These are phyloP conservation scores for Lasioglossum pauxillum DNA, from an alignment of 2,888 invertebrate genomes.

Conservation along the genomic window DNA sequence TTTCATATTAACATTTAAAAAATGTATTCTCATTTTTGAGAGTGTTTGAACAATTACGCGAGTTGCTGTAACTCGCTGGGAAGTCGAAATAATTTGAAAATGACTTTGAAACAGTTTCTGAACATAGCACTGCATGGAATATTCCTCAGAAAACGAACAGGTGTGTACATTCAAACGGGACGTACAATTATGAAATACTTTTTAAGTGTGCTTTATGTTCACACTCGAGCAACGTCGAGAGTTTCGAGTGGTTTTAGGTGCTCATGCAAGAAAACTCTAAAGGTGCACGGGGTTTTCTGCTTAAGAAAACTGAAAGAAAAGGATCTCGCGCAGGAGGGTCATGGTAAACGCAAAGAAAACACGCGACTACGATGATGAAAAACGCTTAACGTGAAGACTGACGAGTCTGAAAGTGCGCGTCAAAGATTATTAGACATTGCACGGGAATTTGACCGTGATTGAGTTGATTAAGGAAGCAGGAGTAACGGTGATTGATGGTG, in stretches of 20 bases:
- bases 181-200: constrained; percentile 18
- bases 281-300: neutral
- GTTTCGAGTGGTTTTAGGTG: constrained; percentile 21
- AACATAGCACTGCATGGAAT: neutral
- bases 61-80: too few species aligned
- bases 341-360: neutral
- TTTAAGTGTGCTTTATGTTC: neutral
- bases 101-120: too few species aligned
- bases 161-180: neutral
- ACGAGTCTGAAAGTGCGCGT: neutral
- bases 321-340: neutral
- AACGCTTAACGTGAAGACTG: constrained; percentile 1
- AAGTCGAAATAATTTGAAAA: neutral
- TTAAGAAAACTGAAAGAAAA: neutral
- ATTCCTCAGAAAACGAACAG: neutral
- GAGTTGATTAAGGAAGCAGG: constrained; percentile 30
- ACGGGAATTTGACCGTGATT: constrained; percentile 9
- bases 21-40: too few species aligned
- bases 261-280: neutral
- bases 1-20: too few species aligned
- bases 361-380: neutral
- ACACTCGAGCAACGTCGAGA: neutral
- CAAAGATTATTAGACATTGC: constrained; percentile 20
- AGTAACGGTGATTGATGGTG: constrained; percentile 43
- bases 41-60: too few species aligned